Percentiles rank a stretch among this genome's conserved stretches.
These are phyloP conservation scores for Oscheius myriophilus DNA, from an alignment of 2,888 invertebrate genomes.

Conservation along the genomic window DNA sequence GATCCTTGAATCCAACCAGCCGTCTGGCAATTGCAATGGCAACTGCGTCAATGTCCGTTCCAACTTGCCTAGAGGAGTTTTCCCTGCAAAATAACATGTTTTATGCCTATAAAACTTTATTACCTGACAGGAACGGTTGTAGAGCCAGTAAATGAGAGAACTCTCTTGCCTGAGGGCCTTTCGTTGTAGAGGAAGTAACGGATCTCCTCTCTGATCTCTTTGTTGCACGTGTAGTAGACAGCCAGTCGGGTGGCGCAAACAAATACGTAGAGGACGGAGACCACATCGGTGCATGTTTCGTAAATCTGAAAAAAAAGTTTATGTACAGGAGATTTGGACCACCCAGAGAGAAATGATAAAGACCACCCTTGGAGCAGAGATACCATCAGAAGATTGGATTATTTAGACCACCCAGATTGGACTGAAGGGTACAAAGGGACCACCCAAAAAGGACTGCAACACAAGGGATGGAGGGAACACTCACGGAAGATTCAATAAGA, in stretches of 20 bases:
- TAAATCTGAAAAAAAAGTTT: constrained; percentile 54
- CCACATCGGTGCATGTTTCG: constrained; percentile 64
- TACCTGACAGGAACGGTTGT: no score
- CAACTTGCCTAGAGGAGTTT: constrained; percentile 45
- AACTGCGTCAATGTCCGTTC: constrained; percentile 65
- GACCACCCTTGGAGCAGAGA: no score
- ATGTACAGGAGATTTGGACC: no score
- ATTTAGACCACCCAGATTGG: no score
- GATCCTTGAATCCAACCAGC: constrained; percentile 35
- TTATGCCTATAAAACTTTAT: background rate
- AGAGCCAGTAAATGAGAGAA: constrained; percentile 7
- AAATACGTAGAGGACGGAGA: constrained; percentile 66
- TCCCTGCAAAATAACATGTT: constrained; percentile 40
- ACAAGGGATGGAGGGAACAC: no score
- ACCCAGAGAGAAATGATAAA: no score
- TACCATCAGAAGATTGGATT: no score
- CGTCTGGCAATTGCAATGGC: constrained; percentile 62
- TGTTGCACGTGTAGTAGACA: constrained; percentile 63
- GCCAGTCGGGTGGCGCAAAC: constrained; percentile 65
- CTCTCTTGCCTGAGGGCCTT: background rate
- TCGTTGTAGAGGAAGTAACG: constrained; percentile 27
- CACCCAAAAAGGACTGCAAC: no score
- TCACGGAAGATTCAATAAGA: no score
- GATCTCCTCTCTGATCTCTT: constrained; percentile 51
- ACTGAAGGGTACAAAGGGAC: no score